Base-by-base conservation (phyloP, 1,140 invertebrate genomes). In the Psilanteris sp. region DNA sequence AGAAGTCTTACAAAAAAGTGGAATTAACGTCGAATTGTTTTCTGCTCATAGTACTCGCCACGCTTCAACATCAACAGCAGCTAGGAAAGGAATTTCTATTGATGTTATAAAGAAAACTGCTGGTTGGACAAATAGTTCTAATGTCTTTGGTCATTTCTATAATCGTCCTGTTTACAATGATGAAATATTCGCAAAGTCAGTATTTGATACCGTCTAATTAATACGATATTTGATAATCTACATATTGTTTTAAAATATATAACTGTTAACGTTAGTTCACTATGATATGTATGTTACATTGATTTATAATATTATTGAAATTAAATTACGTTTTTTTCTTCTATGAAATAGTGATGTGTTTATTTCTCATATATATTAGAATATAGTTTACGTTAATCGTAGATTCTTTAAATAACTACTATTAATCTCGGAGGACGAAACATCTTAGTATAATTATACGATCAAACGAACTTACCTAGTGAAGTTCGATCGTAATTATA, bases 11-110 rank as follows among this genome's bases (percentile, higher is more conserved):
- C 5, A 6, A 2, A 34, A 57, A 9, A 55, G 36, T 52, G 68
- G 68, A 4, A 24, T 77, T 1, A 55, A 73, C 37, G 64, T 41
- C 1, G 2, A 16, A 2, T 13, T 32, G 15, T 86, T 81, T 39
- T 41, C 64, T 1, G 77, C 80, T 1, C 81, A 85, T 20, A 81
- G 78, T 48, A 81, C 81, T 0, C 76, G 81, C 0, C 84, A 86
- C 61, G 81, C 82, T 0, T 15, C 82, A 9, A 83, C 82, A 0
- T 85, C 85, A 2, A 32, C 64, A 0, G 83, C 84, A 4, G 20
- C 36, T 8, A 8, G 18, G 7, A 57, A 62, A 4, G 83, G 83
- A 2, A 15, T 81, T 0, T 57, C 48, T 22, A 0, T 84, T 4
- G 78, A 83, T 7, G 1, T 32, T 0, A 84, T 85, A 0, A 32